Percentiles rank a stretch among this genome's conserved stretches.
Evolutionary conservation across 2,113 vertebrate species (phyloP).

Genomic region (Enhydra lutris): DNA sequence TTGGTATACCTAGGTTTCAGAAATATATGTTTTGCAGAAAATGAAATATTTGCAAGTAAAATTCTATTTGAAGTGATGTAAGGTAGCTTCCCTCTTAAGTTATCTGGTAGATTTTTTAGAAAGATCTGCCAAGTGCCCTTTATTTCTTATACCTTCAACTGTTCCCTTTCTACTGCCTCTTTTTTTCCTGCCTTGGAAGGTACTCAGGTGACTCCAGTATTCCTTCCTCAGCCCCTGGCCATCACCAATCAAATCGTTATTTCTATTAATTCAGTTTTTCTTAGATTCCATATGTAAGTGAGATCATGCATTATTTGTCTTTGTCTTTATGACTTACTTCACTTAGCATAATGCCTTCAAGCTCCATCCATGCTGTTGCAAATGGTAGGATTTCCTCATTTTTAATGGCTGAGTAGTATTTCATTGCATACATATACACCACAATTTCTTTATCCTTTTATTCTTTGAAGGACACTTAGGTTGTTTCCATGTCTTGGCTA

Average conservation of each 20-base stretch:
- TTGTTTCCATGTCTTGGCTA: not conserved
- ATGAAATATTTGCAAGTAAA: not conserved
- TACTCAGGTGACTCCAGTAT: not conserved
- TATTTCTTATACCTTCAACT: not conserved
- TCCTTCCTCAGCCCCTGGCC: not conserved
- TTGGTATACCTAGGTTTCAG: not conserved
- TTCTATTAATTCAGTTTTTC: not conserved
- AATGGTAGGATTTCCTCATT: not conserved
- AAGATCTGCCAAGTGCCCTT: not conserved
- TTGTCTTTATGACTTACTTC: not conserved
- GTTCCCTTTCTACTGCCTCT: not conserved
- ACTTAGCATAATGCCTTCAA: not conserved
- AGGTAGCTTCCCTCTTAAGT: not conserved
- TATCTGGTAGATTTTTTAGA: not conserved
- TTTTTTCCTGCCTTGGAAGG: not conserved
- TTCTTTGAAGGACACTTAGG: not conserved
- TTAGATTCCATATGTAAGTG: not conserved
- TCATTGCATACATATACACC: not conserved
- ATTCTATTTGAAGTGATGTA: not conserved
- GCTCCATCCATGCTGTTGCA: not conserved
- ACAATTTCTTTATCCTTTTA: not conserved
- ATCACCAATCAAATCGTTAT: not conserved
- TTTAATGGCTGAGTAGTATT: not conserved
- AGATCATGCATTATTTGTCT: not conserved
- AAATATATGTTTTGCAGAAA: slow-evolving; percentile 17